A percentile compares a stretch with the other conserved stretches of the same genome.
These are phyloP conservation scores for Monochamus alternatus DNA, from an alignment of 2,888 invertebrate genomes.

Conservation along the genomic window DNA sequence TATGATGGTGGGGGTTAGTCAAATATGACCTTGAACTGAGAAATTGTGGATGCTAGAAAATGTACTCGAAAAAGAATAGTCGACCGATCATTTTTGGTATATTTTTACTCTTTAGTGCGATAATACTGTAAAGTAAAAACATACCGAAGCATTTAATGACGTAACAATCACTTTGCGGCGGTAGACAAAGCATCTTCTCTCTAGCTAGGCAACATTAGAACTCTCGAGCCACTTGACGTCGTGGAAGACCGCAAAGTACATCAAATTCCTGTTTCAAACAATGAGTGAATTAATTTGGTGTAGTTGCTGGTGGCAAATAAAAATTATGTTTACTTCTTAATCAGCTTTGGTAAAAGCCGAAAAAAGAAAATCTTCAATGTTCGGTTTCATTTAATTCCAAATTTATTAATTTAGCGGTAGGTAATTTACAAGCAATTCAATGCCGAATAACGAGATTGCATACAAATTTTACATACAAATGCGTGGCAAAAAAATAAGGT, in stretches of 20 bases:
- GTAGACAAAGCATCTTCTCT: neutral
- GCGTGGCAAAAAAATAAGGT: no score
- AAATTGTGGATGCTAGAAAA: constrained; percentile 12
- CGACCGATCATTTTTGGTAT: neutral
- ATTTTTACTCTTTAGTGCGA: no score
- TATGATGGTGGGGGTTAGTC: constrained; percentile 2
- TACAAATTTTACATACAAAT: no score
- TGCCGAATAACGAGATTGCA: no score
- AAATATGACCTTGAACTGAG: constrained; percentile 22
- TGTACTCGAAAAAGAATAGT: no score
- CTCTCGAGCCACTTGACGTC: neutral
- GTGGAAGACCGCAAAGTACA: constrained; percentile 4
- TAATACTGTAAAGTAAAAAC: neutral
- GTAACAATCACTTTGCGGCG: constrained; percentile 7
- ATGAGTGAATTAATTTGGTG: constrained; percentile 8
- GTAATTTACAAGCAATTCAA: no score
- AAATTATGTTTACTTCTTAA: neutral
- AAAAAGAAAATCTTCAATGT: neutral
- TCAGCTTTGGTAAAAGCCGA: neutral
- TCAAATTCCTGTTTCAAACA: constrained; percentile 9
- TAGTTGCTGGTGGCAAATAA: neutral
- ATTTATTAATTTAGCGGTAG: no score
- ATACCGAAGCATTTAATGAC: neutral
- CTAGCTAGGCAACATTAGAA: neutral
- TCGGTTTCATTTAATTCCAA: no score